Base-by-base conservation (phyloP, 2,113 vertebrate genomes). In the Chloropsis hardwickii region DNA sequence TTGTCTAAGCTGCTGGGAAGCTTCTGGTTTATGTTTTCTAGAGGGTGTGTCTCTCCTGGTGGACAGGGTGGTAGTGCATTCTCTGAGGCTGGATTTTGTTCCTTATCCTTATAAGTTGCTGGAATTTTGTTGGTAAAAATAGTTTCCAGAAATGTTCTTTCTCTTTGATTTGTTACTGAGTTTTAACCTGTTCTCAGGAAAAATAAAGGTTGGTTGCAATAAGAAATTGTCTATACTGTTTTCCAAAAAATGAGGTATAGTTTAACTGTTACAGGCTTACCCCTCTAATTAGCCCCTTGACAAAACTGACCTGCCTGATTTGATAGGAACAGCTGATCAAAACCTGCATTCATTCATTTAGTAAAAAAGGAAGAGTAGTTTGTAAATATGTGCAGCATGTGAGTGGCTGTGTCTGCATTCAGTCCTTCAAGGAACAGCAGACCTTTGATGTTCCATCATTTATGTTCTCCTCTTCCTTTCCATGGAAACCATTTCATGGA, bases 391-490 rank as follows among this genome's bases (percentile, higher is more conserved):
- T 45, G 37, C 62, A 54, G 44, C 45, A 37, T 57, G 35, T 45
- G 86, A 89, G 71, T 64, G 69, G 33, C 92, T 72, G 9, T 82
- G 1, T 78, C 45, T 81, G 67, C 29, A 24, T 74, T 90, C 73
- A 44, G 40, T n/a, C 51, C 66, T 87, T 77, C 44, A 94, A 77
- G 64, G 74, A 54, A 9, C 12, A 48, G n/a, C 58, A 94, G 39
- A 29, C 18, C 51, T 95, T 86, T 92, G 71, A 76, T 80, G 67
- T 77, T 54, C 53, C 54, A 45, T 61, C 71, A 27, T 58, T 70
- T 48, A 28, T 21, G 37, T 81, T 91, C 90, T 76, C 15, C 39
- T 67, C 91, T 95, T 94, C 70, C 72, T 92, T 91, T 92, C 76
- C 39, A 4, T 57, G 37, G 42, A 86, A 93, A 86, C 42, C 17